A percentile compares a stretch with the other conserved stretches of the same genome.
These are phyloP conservation scores for Bambusicola thoracicus DNA, from an alignment of 2,113 vertebrate species.

Conservation along the genomic window DNA sequence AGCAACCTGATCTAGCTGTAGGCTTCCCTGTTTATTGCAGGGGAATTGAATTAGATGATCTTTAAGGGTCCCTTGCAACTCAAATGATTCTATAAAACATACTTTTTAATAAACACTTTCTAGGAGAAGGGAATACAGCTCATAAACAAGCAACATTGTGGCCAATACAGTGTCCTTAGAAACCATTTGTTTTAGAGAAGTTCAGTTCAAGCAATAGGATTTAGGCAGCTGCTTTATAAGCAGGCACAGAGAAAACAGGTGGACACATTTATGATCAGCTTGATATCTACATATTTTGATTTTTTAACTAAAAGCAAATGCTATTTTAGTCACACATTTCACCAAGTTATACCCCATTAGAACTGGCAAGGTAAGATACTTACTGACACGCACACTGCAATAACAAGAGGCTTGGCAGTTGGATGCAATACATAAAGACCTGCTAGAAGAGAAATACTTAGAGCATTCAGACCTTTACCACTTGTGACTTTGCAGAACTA, in stretches of 20 bases:
- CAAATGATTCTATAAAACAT: not conserved
- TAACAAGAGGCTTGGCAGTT: conserved; percentile 42
- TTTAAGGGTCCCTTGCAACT: no score
- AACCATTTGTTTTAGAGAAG: not conserved
- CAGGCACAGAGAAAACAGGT: not conserved
- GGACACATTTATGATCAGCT: not conserved
- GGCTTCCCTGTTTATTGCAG: no score
- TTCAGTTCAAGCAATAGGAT: not conserved
- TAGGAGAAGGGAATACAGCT: not conserved
- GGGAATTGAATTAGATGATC: no score
- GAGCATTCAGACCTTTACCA: not conserved
- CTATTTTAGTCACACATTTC: conserved; percentile 37
- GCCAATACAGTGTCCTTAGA: accelerated
- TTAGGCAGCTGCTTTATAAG: not conserved
- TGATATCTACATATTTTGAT: not conserved
- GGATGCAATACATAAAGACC: not conserved
- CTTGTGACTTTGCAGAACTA: not conserved
- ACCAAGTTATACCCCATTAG: conserved; percentile 9
- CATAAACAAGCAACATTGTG: not conserved
- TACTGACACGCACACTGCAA: conserved; percentile 20
- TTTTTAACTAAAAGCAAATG: not conserved
- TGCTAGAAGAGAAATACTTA: conserved; percentile 2
- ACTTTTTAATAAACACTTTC: not conserved
- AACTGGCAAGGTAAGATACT: conserved; percentile 42
- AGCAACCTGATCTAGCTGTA: no score